phyloP scores from a whole-genome alignment of 2,888 invertebrate species.

The Agrilus mali region DNA sequence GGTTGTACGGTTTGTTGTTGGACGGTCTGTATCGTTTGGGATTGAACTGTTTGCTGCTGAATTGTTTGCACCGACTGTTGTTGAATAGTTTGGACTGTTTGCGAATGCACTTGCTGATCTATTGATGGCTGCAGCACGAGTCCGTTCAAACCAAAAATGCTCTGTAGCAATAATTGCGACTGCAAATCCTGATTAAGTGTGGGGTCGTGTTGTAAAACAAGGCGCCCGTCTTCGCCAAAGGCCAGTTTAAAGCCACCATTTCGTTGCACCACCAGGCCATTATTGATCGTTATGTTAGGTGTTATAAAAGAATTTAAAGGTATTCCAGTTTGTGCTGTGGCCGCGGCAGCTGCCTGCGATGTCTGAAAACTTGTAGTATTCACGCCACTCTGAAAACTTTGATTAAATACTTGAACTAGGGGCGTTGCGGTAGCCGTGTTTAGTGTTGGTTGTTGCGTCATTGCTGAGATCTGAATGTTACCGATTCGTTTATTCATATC shows the following conservation, averaged over 20 bases:
- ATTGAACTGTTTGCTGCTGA: slow-evolving; percentile 33
- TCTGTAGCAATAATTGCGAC: slow-evolving; percentile 33
- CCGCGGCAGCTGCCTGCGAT: slow-evolving; percentile 5
- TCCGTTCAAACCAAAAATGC: slow-evolving; percentile 31
- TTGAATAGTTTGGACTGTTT: slow-evolving; percentile 34
- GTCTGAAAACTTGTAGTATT: slow-evolving; percentile 15
- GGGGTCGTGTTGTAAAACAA: slow-evolving; percentile 53
- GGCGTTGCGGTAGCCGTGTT: slow-evolving; percentile 30
- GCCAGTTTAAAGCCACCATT: slow-evolving; percentile 53
- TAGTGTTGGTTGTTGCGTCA: slow-evolving; percentile 22
- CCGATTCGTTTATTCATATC: slow-evolving; percentile 27
- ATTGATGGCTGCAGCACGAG: slow-evolving; percentile 31
- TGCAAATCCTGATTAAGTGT: slow-evolving; percentile 41
- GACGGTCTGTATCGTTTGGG: slow-evolving; percentile 33
- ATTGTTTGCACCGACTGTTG: slow-evolving; percentile 34
- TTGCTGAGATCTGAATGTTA: slow-evolving; percentile 30
- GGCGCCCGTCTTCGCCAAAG: slow-evolving; percentile 53
- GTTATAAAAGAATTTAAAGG: slow-evolving; percentile 12
- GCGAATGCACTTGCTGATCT: slow-evolving; percentile 32
- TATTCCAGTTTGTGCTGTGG: slow-evolving; percentile 8
- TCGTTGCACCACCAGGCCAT: slow-evolving; percentile 37
- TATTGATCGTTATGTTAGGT: slow-evolving; percentile 32
- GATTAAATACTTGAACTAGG: slow-evolving; percentile 30
- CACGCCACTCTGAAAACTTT: slow-evolving; percentile 31
- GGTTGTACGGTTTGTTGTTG: slow-evolving; percentile 33